Evolutionary conservation across 2,797 vertebrate genomes (phyloP).

Genomic region (Anabacerthia variegaticeps): DNA sequence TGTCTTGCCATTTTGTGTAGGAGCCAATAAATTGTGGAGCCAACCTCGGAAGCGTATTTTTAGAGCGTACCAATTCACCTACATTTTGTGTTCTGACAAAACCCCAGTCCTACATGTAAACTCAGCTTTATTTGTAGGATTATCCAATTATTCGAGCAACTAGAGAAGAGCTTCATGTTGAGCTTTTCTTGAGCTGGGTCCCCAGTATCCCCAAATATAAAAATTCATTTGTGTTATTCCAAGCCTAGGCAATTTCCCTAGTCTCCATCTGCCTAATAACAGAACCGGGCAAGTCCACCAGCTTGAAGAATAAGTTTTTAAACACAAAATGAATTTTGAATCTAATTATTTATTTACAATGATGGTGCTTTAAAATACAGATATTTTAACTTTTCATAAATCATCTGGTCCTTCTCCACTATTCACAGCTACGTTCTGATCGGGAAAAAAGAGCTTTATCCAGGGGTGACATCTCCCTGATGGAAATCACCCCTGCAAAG

Average conservation of each 20-base stretch:
- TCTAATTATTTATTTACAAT: conserved; percentile 47
- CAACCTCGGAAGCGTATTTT: background rate
- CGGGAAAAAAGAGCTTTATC: background rate
- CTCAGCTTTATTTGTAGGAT: background rate
- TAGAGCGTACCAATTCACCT: conserved; percentile 22
- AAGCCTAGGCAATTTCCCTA: background rate
- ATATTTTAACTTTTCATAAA: conserved; percentile 64
- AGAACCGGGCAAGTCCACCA: background rate
- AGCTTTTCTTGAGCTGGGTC: background rate
- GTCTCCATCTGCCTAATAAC: conserved; percentile 22
- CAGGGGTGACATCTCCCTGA: background rate
- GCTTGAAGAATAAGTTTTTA: conserved; percentile 44
- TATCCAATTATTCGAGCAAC: background rate
- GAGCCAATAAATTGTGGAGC: conserved; percentile 20
- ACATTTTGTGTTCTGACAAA: background rate
- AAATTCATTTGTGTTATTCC: conserved; percentile 14
- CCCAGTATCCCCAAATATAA: background rate
- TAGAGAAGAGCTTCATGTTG: background rate
- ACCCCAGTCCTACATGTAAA: background rate
- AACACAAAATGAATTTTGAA: conserved; percentile 36
- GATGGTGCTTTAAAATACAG: background rate
- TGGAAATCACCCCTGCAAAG: background rate
- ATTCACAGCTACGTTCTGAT: background rate
- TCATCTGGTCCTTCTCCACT: conserved; percentile 24
- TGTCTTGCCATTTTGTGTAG: conserved; percentile 35